Evolutionary conservation across 2,888 invertebrate species (phyloP).

Genomic region (Rhopalosiphum nymphaeae): DNA sequence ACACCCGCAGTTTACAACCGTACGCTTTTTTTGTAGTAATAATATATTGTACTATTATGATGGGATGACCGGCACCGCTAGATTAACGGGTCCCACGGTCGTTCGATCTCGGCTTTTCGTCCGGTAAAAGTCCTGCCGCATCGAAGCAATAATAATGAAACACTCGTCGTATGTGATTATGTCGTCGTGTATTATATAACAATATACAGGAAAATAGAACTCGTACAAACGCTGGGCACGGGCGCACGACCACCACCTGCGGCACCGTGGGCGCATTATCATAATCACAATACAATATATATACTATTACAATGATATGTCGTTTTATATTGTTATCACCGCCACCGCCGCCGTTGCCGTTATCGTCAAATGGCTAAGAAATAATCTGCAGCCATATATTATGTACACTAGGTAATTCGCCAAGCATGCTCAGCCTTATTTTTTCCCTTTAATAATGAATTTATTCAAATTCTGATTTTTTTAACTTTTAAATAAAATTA

Average conservation of each 20-base stretch:
- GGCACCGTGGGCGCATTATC: background rate
- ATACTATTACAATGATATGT: background rate
- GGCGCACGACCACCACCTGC: background rate
- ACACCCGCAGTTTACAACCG: too few species aligned
- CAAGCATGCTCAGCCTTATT: background rate
- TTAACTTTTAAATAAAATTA: background rate
- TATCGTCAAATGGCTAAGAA: background rate
- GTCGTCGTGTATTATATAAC: background rate
- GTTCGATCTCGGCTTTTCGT: background rate
- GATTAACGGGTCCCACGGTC: conserved; percentile 15
- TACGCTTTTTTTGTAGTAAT: too few species aligned
- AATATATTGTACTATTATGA: background rate
- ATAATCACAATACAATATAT: background rate
- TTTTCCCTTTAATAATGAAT: background rate
- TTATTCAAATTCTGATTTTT: background rate
- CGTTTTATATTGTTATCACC: conserved; percentile 2
- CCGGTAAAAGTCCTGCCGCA: background rate
- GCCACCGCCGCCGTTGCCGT: background rate
- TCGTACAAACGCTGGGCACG: background rate
- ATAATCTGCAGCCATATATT: background rate
- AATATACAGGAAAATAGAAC: background rate
- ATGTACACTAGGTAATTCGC: background rate
- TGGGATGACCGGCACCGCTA: background rate
- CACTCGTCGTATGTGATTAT: background rate
- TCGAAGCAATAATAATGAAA: background rate